Base-by-base conservation (phyloP, 2,888 invertebrate genomes). In the Amphiduros pacificus region DNA sequence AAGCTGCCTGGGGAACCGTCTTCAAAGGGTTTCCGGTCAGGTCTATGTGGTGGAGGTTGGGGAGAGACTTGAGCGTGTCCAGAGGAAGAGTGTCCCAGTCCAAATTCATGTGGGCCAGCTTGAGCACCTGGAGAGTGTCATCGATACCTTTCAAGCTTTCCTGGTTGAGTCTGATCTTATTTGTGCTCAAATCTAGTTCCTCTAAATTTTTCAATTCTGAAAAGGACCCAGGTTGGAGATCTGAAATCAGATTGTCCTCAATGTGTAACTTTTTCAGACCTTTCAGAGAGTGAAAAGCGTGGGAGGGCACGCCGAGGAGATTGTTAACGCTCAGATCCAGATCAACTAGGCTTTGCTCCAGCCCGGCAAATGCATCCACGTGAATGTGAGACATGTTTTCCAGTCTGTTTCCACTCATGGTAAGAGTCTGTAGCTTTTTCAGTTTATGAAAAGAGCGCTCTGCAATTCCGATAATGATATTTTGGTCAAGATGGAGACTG, bases 11-110 rank as follows among this genome's bases (percentile, higher is more conserved):
- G 9, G 31, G 31, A 1, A 54, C n/a, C 1, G 2, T 22, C 9
- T 31, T 31, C 22, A 54, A 32, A 2, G 31, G 24, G 22, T 54
- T 54, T 54, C 54, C 54, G 14, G 54, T 32, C n/a, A 54, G 36
- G 17, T 29, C 29, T 24, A 54, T 17, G 5, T 54, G 28, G 11
- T 54, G 31, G 6, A 54, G 36, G 14, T 17, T 2, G 22, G 14
- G 11, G 32, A 54, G n/a, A 14, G 31, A 32, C 6, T 29, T 24
- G 1, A 54, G 36, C n/a, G 54, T 11, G 14, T 32, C 24, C 2
- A 54, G 36, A 1, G 54, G 54, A n/a, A 54, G 54, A 6, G n/a
- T 54, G 2, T 54, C 36, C 14, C 31, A 20, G 32, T 27, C 36
- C 22, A 54, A 24, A 6, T 54, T 36, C 32, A 54, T 31, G 6